phyloP scores from a whole-genome alignment of 1,140 invertebrate species.

The Achatina immaculata region DNA sequence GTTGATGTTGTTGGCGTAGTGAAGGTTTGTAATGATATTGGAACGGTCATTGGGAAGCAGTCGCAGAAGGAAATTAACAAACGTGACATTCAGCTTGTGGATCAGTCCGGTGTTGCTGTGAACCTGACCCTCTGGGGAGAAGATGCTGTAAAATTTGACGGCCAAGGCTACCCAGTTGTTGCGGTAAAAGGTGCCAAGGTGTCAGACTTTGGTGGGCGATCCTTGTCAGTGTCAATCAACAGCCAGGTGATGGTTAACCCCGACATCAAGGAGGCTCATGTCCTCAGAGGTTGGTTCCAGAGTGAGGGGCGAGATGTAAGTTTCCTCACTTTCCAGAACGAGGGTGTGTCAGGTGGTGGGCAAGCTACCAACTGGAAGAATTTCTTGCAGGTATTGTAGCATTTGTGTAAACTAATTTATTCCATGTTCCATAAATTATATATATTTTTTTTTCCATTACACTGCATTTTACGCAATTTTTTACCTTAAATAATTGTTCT shows the following conservation, averaged over 20 bases:
- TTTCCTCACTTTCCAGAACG: constrained; percentile 60
- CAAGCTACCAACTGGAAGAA: constrained; percentile 75
- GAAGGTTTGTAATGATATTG: constrained; percentile 81
- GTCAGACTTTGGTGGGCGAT: constrained; percentile 78
- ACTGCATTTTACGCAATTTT: too few relatives aligned
- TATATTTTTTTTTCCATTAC: too few relatives aligned
- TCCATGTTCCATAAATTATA: too few relatives aligned
- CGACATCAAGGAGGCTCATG: constrained; percentile 87
- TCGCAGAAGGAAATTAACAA: constrained; percentile 90
- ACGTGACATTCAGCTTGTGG: constrained; percentile 88
- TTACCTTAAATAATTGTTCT: too few relatives aligned
- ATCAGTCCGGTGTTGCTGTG: constrained; percentile 85
- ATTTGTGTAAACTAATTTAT: too few relatives aligned
- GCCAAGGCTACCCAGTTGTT: constrained; percentile 82
- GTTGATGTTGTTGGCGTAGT: constrained; percentile 93
- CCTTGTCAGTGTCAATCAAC: constrained; percentile 64
- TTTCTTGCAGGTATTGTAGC: constrained; percentile 81
- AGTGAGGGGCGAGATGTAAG: constrained; percentile 74
- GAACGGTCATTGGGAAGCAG: constrained; percentile 79
- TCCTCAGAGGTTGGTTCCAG: constrained; percentile 91
- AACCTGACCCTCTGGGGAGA: constrained; percentile 75
- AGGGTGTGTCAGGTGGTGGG: constrained; percentile 53
- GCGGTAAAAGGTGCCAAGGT: constrained; percentile 84
- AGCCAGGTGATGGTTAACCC: constrained; percentile 81
- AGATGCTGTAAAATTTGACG: constrained; percentile 86